Evolutionary conservation across 92 coral and sea anemone species (phyloP).

Genomic region (Zoanthus gigantus): DNA sequence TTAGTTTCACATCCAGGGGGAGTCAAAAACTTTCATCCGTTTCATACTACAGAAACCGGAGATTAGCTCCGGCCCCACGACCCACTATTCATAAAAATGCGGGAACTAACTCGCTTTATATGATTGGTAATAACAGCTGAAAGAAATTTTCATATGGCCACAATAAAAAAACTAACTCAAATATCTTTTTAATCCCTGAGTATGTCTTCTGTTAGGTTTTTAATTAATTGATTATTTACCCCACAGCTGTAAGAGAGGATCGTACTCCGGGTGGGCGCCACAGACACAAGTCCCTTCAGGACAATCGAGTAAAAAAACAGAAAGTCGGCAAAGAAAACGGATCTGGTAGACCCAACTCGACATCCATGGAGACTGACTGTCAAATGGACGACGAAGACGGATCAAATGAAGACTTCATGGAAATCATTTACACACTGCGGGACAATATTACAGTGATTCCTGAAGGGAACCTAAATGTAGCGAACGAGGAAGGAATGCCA

Average conservation of each 20-base stretch:
- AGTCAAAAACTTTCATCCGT: too few species aligned
- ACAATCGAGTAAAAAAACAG: conserved; percentile 80
- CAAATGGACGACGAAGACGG: conserved; percentile 49
- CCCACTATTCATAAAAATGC: too few species aligned
- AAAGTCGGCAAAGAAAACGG: conserved; percentile 57
- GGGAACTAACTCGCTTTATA: too few species aligned
- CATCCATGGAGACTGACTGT: conserved; percentile 31
- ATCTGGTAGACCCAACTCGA: conserved; percentile 14
- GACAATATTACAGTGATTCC: conserved; percentile 65
- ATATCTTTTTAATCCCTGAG: too few species aligned
- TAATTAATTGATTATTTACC: too few species aligned
- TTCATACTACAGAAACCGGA: too few species aligned
- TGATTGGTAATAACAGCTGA: too few species aligned
- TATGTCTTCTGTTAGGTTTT: too few species aligned
- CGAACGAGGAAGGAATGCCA: conserved; percentile 24
- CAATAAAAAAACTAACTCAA: too few species aligned
- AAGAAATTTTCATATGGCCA: too few species aligned
- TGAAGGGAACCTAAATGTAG: conserved; percentile 25
- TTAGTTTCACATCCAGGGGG: too few species aligned
- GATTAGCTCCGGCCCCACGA: too few species aligned
- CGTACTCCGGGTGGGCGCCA: conserved; percentile 98
- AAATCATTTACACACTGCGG: conserved; percentile 66
- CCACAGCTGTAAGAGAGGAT: conserved; percentile 92
- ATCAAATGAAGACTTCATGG: conserved; percentile 70
- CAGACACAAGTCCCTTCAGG: conserved; percentile 92